A percentile compares a stretch with the other conserved stretches of the same genome.
Conservation (phyloP, 2,888 invertebrate genomes). For the Fissipunctia ypsillon region DNA sequence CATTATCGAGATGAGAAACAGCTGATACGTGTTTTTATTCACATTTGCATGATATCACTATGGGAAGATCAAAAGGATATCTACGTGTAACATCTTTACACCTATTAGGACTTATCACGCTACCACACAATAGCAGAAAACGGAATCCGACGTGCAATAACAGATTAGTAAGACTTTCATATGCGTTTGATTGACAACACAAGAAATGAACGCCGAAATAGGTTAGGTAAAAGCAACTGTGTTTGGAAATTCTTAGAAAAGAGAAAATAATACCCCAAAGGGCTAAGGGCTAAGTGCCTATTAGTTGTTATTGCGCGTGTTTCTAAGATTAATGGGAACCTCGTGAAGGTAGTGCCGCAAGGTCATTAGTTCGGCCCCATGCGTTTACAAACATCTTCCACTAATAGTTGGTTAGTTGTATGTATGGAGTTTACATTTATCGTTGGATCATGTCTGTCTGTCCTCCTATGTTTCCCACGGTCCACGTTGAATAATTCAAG, state of each 20-base stretch:
- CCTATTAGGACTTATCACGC: conserved; percentile 49
- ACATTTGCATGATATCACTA: conserved; percentile 56
- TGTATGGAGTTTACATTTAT: conserved; percentile 11
- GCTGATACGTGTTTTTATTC: conserved; percentile 49
- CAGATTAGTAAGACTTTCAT: conserved; percentile 38
- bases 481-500: conserved; percentile 54
- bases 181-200: conserved; percentile 30
- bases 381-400: conserved; percentile 23
- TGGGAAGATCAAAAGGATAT: conserved; percentile 57
- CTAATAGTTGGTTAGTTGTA: background rate
- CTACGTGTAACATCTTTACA: conserved; percentile 52
- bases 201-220: conserved; percentile 1
- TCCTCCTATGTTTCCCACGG: conserved; percentile 50
- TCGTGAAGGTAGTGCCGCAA: conserved; percentile 25
- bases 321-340: conserved; percentile 15
- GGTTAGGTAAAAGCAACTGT: background rate
- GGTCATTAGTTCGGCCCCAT: conserved; percentile 41
- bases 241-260: background rate
- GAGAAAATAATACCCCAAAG: background rate
- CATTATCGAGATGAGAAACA: conserved; percentile 51
- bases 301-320: conserved; percentile 11
- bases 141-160: conserved; percentile 35
- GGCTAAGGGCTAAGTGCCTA: conserved; percentile 1
- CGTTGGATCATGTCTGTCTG: conserved; percentile 21
- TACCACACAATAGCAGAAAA: conserved; percentile 43